Evolutionary conservation across 1,140 invertebrate species (phyloP), one percentile per base, ranked within the genome.

Genomic region (Solen grandis): DNA sequence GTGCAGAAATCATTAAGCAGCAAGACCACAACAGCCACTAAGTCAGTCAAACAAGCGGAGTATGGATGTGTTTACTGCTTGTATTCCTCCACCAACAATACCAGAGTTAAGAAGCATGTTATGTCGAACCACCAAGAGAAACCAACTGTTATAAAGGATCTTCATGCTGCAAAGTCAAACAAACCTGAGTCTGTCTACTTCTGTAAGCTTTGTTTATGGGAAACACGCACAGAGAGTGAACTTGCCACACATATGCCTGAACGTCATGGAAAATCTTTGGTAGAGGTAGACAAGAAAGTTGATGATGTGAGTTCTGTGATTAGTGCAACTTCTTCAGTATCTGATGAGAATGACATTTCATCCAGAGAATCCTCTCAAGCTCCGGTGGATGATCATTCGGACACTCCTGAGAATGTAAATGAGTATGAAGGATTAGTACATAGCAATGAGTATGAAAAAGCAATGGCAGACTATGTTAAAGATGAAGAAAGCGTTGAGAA

Each of bases 131-230:
- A 81, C 41, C 73, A 35, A 31, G 75, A 81, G 22, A 54, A 63
- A n/a, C 63, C 72, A 55, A 77, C 68, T 13, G 36, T 81, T 27
- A 79, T 87, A 55, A 84, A 82, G 74, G 76, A 84, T 74, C 60
- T 84, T 4, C 78, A 65, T 41, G 80, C 81, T 2, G 57, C 74
- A 16, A 69, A 69, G n/a, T 72, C 81, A 62, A 77, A 75, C 35
- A 69, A 72, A 69, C 84, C 76, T 35, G 72, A 68, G 16, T 55
- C 29, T 29, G 77, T 87, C 5, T 86, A 80, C 73, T 87, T 87
- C 70, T 87, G 86, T 78, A 83, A 74, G 5, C 54, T 69, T 27
- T 87, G 86, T 65, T 60, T 83, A 3, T 87, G 84, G 84, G 86
- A 87, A 46, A 82, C 77, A 14, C 60, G 78, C 27, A 31, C 74